These are phyloP conservation scores for Anguilla obscura DNA, from an alignment of 2,797 vertebrate genomes.

Conservation along the genomic window DNA sequence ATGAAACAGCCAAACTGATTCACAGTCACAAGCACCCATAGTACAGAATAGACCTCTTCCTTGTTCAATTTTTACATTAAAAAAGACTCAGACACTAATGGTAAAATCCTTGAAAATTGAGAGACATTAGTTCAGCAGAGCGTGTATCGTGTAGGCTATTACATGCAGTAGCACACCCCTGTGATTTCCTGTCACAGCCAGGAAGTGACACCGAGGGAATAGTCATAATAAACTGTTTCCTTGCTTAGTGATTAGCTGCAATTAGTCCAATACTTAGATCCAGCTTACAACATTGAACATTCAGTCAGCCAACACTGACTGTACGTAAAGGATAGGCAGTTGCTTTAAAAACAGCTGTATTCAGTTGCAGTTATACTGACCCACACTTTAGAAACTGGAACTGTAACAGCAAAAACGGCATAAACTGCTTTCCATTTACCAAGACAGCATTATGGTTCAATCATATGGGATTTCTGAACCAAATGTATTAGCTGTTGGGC, in stretches of 20 bases:
- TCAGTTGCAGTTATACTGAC: no score
- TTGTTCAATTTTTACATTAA: neutral
- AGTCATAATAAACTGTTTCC: conserved; percentile 13
- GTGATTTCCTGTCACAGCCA: conserved; percentile 18
- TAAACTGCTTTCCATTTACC: no score
- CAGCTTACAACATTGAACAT: neutral
- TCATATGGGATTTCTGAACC: no score
- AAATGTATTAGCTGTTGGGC: no score
- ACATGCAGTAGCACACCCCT: conserved; percentile 23
- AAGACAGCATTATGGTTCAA: no score
- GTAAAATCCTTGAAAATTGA: neutral
- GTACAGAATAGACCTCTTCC: neutral
- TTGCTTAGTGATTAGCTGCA: conserved; percentile 16
- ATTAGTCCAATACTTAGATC: conserved; percentile 12
- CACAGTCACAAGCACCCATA: neutral
- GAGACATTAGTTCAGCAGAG: neutral
- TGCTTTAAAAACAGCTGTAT: neutral
- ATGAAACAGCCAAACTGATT: neutral
- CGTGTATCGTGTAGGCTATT: neutral
- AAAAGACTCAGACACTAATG: neutral
- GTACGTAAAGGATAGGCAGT: neutral
- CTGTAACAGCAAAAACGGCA: no score
- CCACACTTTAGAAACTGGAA: no score
- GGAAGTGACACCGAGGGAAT: conserved; percentile 16
- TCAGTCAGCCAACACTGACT: neutral